Conservation (phyloP, 2,113 vertebrate species). For the Podarcis raffonei region DNA sequence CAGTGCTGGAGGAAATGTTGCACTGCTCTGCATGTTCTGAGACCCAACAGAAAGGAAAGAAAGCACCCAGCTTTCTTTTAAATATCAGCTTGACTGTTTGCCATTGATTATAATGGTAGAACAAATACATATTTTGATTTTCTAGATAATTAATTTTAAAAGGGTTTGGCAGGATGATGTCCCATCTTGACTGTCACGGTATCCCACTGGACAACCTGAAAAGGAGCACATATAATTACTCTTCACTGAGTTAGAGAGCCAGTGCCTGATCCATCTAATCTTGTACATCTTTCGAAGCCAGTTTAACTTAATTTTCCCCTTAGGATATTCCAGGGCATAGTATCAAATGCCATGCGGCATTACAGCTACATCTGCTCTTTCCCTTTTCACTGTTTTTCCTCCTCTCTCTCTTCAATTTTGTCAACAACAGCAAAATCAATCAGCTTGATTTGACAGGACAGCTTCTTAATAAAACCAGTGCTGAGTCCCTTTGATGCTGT, state of each 20-base stretch:
- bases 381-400: conserved; percentile 7
- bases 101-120: neutral
- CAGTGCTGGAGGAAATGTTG: neutral
- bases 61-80: neutral
- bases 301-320: conserved; percentile 55
- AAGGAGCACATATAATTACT: conserved; percentile 48
- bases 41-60: neutral
- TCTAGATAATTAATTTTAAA: neutral
- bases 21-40: neutral
- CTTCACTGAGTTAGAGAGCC: conserved; percentile 35
- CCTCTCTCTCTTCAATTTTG: neutral
- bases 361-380: conserved; percentile 9
- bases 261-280: conserved; percentile 47
- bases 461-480: neutral
- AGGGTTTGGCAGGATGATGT: conserved; percentile 11
- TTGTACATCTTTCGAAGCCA: conserved; percentile 37
- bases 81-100: neutral
- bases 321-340: conserved; percentile 26
- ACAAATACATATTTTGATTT: neutral
- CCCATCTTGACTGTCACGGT: neutral
- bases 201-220: no score
- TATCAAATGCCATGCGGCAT: conserved; percentile 42
- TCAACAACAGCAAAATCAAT: neutral
- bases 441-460: neutral
- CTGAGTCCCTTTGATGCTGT: neutral